Evolutionary conservation across 2,888 invertebrate species (phyloP).

Genomic region (Caenorhabditis virilis): DNA sequence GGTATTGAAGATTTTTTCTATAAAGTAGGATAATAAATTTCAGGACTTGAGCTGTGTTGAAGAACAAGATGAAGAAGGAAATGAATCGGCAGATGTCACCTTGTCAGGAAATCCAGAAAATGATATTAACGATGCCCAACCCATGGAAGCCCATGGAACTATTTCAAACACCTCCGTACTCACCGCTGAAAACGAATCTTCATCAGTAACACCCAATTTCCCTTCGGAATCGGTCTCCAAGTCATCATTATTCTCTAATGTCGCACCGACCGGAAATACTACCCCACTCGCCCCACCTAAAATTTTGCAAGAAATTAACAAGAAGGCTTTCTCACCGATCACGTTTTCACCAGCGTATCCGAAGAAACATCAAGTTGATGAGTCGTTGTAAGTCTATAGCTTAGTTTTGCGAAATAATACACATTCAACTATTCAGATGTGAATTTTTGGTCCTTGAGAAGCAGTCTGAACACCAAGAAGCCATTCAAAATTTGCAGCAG

Average conservation of each 20-base stretch:
- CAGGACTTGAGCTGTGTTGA: background rate
- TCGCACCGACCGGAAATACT: too few relatives aligned
- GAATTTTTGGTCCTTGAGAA: conserved; percentile 22
- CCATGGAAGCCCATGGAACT: too few relatives aligned
- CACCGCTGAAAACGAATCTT: conserved; percentile 1
- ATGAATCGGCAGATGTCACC: conserved; percentile 4
- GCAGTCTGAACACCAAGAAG: too few relatives aligned
- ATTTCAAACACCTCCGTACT: background rate
- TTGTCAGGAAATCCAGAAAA: background rate
- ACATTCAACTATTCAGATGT: too few relatives aligned
- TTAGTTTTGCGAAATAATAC: too few relatives aligned
- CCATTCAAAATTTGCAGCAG: conserved; percentile 2
- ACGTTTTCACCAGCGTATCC: background rate
- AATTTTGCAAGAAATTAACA: too few relatives aligned
- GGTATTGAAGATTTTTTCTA: too few relatives aligned
- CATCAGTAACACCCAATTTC: too few relatives aligned
- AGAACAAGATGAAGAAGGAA: conserved; percentile 12
- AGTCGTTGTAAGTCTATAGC: conserved; percentile 14
- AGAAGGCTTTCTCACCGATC: background rate
- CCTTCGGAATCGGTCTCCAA: too few relatives aligned
- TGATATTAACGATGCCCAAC: too few relatives aligned
- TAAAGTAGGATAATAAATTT: background rate
- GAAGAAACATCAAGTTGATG: conserved; percentile 4
- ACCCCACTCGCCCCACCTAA: too few relatives aligned
- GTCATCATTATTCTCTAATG: too few relatives aligned